Evolutionary conservation across 2,888 invertebrate species (phyloP), one percentile per base, ranked within the genome.

Genomic region (Pristionchus arcanus): DNA sequence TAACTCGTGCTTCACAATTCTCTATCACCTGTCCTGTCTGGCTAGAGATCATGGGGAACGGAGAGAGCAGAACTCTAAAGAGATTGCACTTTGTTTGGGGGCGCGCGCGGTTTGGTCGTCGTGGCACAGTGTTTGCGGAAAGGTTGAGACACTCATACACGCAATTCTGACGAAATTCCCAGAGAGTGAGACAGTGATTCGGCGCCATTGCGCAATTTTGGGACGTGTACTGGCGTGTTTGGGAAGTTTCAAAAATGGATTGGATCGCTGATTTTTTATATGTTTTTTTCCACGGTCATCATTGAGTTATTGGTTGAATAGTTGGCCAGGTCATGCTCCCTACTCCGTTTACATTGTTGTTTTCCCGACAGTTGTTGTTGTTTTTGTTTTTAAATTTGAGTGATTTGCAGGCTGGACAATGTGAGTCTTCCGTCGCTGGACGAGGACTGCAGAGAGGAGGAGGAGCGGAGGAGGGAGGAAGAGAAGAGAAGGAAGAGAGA

Each of bases 401-500:
- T 49, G 42, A 5, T 34, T 81, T 81, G 49, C 49, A 83, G 83
- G 53, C 25, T 49, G 53, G 83, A 83, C 49, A n/a, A 53, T 28
- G 53, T 53, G 53, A 53, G 53, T 53, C 83, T 53, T 53, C 83
- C 83, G 31, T 83, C 53, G 49, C 49, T 53, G 83, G 49, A 49
- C 15, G 49, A 49, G 0, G 49, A 42, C 4, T 9, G n/a, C 0
- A 37, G 25, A 49, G 83, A 83, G 83, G 28, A 83, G 15, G 34
- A 49, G 83, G 37, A 74, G 74, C 15, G 25, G 21, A 15, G 53
- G 83, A n/a, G 15, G 53, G 53, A 53, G 83, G n/a, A 49, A 16
- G 34, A 49, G 42, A 49, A 53, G 53, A 49, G 83, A 63, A 85
- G 31, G 68, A 84, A 53, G 31, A n/a, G n/a, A 31, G 84, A 84